Conservation (phyloP, 2,797 vertebrate species). For the Cheirogaleus major region DNA sequence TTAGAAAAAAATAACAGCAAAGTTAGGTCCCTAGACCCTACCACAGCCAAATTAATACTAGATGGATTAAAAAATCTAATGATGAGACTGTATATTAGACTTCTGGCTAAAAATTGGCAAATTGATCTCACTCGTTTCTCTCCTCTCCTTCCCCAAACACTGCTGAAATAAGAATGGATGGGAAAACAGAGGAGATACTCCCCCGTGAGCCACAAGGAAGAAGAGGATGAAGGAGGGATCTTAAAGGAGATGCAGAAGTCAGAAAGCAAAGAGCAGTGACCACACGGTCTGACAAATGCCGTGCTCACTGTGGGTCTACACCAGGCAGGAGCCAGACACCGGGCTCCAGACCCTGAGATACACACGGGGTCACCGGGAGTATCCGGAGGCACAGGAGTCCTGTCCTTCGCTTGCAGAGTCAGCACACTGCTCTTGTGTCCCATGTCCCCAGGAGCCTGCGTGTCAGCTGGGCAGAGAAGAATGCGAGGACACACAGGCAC, state of each 20-base stretch:
- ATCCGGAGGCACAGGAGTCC: not conserved
- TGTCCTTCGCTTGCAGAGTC: not conserved
- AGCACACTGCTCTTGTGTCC: not conserved
- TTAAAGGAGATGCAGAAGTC: not conserved
- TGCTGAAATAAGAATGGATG: not conserved
- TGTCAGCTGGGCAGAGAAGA: not conserved
- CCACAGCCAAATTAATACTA: not conserved
- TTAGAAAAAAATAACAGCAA: not conserved
- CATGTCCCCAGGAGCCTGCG: not conserved
- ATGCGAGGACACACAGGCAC: not conserved
- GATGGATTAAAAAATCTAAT: not conserved
- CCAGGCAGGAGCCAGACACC: not conserved
- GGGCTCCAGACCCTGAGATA: not conserved
- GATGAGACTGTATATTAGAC: not conserved
- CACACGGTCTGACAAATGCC: fast-evolving
- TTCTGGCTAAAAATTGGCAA: not conserved
- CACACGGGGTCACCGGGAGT: not conserved
- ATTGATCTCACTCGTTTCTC: not conserved
- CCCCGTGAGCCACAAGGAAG: not conserved
- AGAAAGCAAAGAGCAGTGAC: too few relatives aligned
- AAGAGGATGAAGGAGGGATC: not conserved
- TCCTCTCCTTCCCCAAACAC: not conserved
- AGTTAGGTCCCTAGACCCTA: not conserved
- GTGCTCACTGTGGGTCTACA: not conserved
- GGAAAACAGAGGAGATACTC: too few relatives aligned